Percentiles rank a stretch among this genome's conserved stretches.
Evolutionary conservation across 1,140 invertebrate genomes (phyloP).

Genomic region (Drosophila ficusphila): DNA sequence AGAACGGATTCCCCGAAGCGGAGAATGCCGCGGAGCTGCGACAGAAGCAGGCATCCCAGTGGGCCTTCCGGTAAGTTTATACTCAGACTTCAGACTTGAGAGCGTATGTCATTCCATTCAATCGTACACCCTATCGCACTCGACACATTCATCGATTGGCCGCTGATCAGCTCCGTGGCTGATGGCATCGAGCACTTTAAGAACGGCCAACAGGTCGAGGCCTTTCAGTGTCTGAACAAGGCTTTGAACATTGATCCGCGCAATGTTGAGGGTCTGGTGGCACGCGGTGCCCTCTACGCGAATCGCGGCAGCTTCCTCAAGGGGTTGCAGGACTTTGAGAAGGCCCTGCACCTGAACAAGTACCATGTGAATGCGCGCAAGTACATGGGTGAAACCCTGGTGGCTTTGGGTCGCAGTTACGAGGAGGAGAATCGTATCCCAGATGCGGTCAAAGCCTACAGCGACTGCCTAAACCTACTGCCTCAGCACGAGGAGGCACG

Average conservation of each 20-base stretch:
- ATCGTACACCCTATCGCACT: slow-evolving; percentile 19
- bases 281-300: slow-evolving; percentile 96
- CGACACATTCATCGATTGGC: slow-evolving; percentile 21
- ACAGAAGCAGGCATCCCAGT: slow-evolving; percentile 95
- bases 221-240: slow-evolving; percentile 97
- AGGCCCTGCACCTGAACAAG: slow-evolving; percentile 93
- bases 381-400: slow-evolving; percentile 96
- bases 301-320: slow-evolving; percentile 97
- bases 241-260: slow-evolving; percentile 95
- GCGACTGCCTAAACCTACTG: slow-evolving; percentile 91
- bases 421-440: slow-evolving; percentile 93
- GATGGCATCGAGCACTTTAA: slow-evolving; percentile 98
- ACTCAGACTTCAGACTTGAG: neutral
- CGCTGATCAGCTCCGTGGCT: slow-evolving; percentile 89
- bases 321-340: slow-evolving; percentile 97
- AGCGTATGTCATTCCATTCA: slow-evolving; percentile 40
- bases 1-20: slow-evolving; percentile 89
- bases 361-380: slow-evolving; percentile 97
- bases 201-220: slow-evolving; percentile 94
- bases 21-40: slow-evolving; percentile 93
- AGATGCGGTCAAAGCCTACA: slow-evolving; percentile 93
- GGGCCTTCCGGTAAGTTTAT: slow-evolving; percentile 89
- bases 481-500: slow-evolving; percentile 94
- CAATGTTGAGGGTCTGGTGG: slow-evolving; percentile 97
- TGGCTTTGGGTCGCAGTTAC: slow-evolving; percentile 92